These are phyloP conservation scores for Tetrao urogallus DNA, from an alignment of 2,113 vertebrate genomes.

Conservation along the genomic window DNA sequence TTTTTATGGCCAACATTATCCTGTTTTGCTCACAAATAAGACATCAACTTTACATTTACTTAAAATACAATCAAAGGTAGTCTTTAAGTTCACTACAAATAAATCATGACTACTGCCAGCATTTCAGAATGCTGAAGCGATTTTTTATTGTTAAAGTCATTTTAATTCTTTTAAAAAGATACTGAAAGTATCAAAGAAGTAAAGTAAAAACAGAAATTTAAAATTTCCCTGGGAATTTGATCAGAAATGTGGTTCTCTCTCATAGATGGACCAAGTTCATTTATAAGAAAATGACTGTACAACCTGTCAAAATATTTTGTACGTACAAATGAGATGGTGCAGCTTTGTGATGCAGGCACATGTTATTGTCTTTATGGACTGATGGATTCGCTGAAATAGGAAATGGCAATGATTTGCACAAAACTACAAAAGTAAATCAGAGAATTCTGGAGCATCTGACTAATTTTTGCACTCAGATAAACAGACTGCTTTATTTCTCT, in stretches of 20 bases:
- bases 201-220: neutral
- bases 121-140: neutral
- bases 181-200: neutral
- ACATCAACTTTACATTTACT: accelerated
- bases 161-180: neutral
- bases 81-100: neutral
- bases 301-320: conserved; percentile 2
- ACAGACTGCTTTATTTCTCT: neutral
- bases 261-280: neutral
- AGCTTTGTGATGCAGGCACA: neutral
- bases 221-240: neutral
- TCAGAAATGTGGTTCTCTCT: neutral
- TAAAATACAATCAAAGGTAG: neutral
- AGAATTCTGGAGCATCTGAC: neutral
- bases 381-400: neutral
- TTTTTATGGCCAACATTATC: neutral
- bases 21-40: neutral
- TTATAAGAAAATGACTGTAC: neutral
- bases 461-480: neutral
- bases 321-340: neutral
- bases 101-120: neutral
- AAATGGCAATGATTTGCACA: conserved; percentile 1
- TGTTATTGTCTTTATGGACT: neutral
- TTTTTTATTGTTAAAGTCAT: neutral
- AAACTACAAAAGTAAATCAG: neutral